Conservation (phyloP, 2,113 vertebrate genomes). For the Lathamus discolor region DNA sequence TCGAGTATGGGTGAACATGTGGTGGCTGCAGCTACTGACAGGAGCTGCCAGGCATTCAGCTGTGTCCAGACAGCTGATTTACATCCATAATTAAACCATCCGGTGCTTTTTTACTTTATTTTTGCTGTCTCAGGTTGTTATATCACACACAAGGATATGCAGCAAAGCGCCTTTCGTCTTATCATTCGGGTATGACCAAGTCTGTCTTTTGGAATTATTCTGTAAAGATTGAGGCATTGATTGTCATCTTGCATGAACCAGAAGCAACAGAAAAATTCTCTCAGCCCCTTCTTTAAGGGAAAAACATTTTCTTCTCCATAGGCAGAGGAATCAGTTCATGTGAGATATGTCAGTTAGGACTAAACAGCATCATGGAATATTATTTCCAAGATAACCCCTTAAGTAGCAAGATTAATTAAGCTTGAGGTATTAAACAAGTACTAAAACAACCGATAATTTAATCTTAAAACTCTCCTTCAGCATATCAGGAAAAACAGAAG, state of each 20-base stretch:
- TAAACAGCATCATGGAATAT: slow-evolving; percentile 23
- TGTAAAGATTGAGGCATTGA: background rate
- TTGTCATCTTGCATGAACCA: background rate
- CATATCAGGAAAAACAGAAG: background rate
- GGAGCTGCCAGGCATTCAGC: background rate
- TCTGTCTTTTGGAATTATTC: slow-evolving; percentile 39
- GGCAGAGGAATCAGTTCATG: background rate
- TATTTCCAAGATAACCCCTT: slow-evolving; percentile 22
- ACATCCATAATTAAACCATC: background rate
- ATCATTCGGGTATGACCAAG: slow-evolving; percentile 20
- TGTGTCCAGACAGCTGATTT: background rate
- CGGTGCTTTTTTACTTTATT: background rate
- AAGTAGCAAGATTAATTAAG: slow-evolving; percentile 24
- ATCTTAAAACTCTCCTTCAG: slow-evolving; percentile 20
- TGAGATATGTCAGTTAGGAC: slow-evolving; percentile 16
- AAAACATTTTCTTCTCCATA: background rate
- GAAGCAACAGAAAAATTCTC: background rate
- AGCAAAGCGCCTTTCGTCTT: background rate
- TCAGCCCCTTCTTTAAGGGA: background rate
- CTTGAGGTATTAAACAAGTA: slow-evolving; percentile 13
- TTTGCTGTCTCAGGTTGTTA: background rate
- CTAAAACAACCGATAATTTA: slow-evolving; percentile 21
- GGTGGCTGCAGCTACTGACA: background rate
- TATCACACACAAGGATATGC: background rate
- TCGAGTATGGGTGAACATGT: background rate